Evolutionary conservation across 2,888 invertebrate species (phyloP).

Genomic region (Lasioglossum vierecki): DNA sequence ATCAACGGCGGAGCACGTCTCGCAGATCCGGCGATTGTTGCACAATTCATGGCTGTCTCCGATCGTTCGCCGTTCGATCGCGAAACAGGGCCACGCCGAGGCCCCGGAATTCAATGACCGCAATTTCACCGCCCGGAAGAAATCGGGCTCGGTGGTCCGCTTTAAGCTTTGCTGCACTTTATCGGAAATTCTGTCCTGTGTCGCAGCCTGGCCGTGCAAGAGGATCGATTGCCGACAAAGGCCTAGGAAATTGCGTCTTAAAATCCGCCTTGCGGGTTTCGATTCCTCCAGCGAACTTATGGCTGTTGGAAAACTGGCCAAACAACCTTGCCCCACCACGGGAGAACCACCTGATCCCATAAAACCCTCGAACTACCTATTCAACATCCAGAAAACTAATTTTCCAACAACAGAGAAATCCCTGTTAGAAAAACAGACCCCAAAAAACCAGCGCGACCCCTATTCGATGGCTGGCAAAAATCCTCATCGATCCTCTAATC

Average conservation of each 20-base stretch:
- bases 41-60: background rate
- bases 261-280: constrained; percentile 62
- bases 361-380: background rate
- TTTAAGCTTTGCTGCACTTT: constrained; percentile 71
- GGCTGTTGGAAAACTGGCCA: background rate
- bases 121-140: constrained; percentile 35
- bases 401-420: background rate
- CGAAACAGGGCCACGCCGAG: constrained; percentile 17
- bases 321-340: background rate
- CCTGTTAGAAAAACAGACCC: background rate
- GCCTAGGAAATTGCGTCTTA: constrained; percentile 78
- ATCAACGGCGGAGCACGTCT: background rate
- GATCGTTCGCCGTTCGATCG: constrained; percentile 15
- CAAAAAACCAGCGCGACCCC: background rate
- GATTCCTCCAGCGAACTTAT: background rate
- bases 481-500: background rate
- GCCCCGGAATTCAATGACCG: constrained; percentile 41
- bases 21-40: background rate
- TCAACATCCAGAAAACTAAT: background rate
- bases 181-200: constrained; percentile 77
- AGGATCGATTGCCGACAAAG: constrained; percentile 78
- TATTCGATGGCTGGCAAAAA: background rate
- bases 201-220: constrained; percentile 68
- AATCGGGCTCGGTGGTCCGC: constrained; percentile 28
- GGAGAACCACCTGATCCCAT: background rate